Conservation (phyloP, 2,888 invertebrate species). For the Agrilus mali region DNA sequence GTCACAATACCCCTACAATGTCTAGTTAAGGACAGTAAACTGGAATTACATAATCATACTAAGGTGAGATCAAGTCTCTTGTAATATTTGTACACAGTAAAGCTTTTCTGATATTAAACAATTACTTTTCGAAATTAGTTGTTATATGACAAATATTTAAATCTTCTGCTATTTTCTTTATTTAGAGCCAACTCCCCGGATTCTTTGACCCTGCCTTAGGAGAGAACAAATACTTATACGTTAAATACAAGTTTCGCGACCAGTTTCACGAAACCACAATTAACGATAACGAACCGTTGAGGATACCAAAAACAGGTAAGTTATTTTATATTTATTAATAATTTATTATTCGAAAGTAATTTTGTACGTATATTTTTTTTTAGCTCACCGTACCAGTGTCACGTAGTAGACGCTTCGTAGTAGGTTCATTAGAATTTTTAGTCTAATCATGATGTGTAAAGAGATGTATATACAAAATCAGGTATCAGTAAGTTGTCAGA, state of each 20-base stretch:
- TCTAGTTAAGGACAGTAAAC: slow-evolving; percentile 80
- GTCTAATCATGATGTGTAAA: too few relatives aligned
- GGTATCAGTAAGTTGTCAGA: too few relatives aligned
- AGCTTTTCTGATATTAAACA: neutral
- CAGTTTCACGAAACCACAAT: slow-evolving; percentile 68
- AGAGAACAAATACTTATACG: slow-evolving; percentile 75
- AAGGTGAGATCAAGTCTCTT: slow-evolving; percentile 48
- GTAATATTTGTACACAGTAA: slow-evolving; percentile 1
- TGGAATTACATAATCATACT: slow-evolving; percentile 70
- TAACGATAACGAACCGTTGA: slow-evolving; percentile 65
- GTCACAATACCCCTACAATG: slow-evolving; percentile 94
- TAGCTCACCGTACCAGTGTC: slow-evolving; percentile 29
- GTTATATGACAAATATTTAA: too few relatives aligned
- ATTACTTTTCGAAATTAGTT: too few relatives aligned
- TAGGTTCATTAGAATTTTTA: slow-evolving; percentile 5
- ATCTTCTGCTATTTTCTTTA: slow-evolving; percentile 19
- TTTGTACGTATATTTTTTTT: slow-evolving; percentile 13
- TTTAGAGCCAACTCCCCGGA: slow-evolving; percentile 85
- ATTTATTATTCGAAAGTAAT: neutral
- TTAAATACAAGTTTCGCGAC: slow-evolving; percentile 77
- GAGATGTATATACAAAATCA: too few relatives aligned
- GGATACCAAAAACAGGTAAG: slow-evolving; percentile 64
- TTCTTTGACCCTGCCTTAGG: slow-evolving; percentile 94
- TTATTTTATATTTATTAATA: slow-evolving; percentile 9
- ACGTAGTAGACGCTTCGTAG: slow-evolving; percentile 20